These are phyloP conservation scores for Orthosia gracilis DNA, from an alignment of 2,888 invertebrate species.

Conservation along the genomic window DNA sequence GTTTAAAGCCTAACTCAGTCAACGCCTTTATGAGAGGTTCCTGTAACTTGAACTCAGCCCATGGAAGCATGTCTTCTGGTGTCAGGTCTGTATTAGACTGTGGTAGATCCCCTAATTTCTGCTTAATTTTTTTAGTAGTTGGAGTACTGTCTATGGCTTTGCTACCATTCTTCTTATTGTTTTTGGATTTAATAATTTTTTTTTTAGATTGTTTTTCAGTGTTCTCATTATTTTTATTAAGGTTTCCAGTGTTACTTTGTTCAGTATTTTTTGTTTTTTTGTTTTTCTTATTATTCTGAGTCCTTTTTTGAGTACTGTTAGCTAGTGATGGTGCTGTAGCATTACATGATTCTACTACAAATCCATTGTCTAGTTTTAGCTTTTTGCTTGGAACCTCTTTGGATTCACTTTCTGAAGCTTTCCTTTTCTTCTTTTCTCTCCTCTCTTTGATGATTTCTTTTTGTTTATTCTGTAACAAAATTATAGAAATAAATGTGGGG, in stretches of 20 bases:
- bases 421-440: slow-evolving; percentile 68
- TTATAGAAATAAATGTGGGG: background rate
- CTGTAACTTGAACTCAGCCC: slow-evolving; percentile 94
- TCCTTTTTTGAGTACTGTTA: slow-evolving; percentile 61
- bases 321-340: slow-evolving; percentile 75
- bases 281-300: slow-evolving; percentile 46
- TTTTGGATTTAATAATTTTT: slow-evolving; percentile 47
- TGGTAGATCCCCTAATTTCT: slow-evolving; percentile 78
- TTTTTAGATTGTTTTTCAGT: slow-evolving; percentile 31
- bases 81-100: slow-evolving; percentile 73
- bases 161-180: slow-evolving; percentile 30
- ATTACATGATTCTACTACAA: slow-evolving; percentile 81
- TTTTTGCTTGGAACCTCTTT: slow-evolving; percentile 62
- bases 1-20: slow-evolving; percentile 93
- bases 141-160: background rate
- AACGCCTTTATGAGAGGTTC: slow-evolving; percentile 94
- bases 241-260: slow-evolving; percentile 25
- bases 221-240: slow-evolving; percentile 8
- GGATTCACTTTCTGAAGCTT: slow-evolving; percentile 56
- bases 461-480: slow-evolving; percentile 71
- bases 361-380: slow-evolving; percentile 79
- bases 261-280: slow-evolving; percentile 34
- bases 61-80: slow-evolving; percentile 90
- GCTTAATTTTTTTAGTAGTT: slow-evolving; percentile 68
- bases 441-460: slow-evolving; percentile 68